Evolutionary conservation across 2,113 vertebrate genomes (phyloP), one percentile per base, ranked within the genome.

Genomic region (Oenanthe melanoleuca): DNA sequence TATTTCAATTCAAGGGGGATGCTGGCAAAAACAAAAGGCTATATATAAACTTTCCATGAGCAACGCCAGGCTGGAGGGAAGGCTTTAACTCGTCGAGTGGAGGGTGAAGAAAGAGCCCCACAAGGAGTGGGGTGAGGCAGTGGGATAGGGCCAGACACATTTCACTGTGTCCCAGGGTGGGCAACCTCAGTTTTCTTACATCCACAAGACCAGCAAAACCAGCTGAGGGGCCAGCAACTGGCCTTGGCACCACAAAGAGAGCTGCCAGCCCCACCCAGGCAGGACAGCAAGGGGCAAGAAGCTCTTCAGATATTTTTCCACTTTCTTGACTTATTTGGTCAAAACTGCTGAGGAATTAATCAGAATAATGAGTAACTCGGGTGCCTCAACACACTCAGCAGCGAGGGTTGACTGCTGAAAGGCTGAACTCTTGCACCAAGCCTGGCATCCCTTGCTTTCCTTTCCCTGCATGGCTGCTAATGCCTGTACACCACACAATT

Each of bases 21-120:
- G 40, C 92, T 96, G 94, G 91, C 95, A 96, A 96, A 95, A 97
- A 96, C 95, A 96, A 96, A 96, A 96, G 94, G 74, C 91, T 97
- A 93, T 83, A 96, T 94, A 94, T 95, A 97, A 97, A 97, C 92
- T 94, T 96, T 97, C 96, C 95, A 94, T 88, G 67, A 90, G 80
- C 75, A 57, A 65, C 6, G 21, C 86, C 94, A 96, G 86, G 55
- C 75, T 80, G 75, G 64, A 90, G 71, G 55, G 71, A 79, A 94
- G 75, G 82, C 42, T 94, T 97, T 82, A 93, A 89, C 45, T 92
- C 52, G 86, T 80, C n/a, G 64, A 86, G 82, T 7, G 47, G 31
- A 61, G 66, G 34, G 55, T 73, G 45, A 16, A 89, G 38, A 74
- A 95, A 34, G 71, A 94, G 25, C 53, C 45, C 86, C 55, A 14